phyloP scores from a whole-genome alignment of 1,140 invertebrate genomes.

The Cyrtorhinus lividipennis region DNA sequence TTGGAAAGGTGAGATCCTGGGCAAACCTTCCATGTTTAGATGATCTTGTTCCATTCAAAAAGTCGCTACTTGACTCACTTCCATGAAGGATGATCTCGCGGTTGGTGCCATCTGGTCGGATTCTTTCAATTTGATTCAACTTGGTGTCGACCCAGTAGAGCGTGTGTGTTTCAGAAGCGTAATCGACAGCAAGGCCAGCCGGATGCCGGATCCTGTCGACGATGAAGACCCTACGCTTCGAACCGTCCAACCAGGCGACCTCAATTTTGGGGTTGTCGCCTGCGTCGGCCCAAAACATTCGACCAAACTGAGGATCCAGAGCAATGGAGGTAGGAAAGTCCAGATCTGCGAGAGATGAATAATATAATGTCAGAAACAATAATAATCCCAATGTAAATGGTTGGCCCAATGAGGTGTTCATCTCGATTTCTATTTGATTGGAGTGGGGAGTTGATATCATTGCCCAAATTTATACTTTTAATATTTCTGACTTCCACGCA shows the following conservation, averaged over 20 bases:
- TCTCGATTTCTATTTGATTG: no score
- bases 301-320: slow-evolving; percentile 70
- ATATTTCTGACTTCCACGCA: no score
- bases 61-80: no score
- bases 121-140: slow-evolving; percentile 79
- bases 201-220: slow-evolving; percentile 66
- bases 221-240: slow-evolving; percentile 62
- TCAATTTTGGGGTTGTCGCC: slow-evolving; percentile 74
- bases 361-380: no score
- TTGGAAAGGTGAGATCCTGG: no score
- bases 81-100: slow-evolving; percentile 57
- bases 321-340: slow-evolving; percentile 74
- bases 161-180: slow-evolving; percentile 61
- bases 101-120: slow-evolving; percentile 67
- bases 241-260: slow-evolving; percentile 90
- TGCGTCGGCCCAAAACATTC: slow-evolving; percentile 80
- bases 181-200: slow-evolving; percentile 78
- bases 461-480: no score
- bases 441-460: no score
- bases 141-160: slow-evolving; percentile 95
- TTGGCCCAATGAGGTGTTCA: no score
- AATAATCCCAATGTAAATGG: no score
- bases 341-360: slow-evolving; percentile 46
- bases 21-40: no score
- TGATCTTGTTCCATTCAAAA: no score